phyloP scores from a whole-genome alignment of 2,113 vertebrate species.

The Rhinolophus ferrumequinum region DNA sequence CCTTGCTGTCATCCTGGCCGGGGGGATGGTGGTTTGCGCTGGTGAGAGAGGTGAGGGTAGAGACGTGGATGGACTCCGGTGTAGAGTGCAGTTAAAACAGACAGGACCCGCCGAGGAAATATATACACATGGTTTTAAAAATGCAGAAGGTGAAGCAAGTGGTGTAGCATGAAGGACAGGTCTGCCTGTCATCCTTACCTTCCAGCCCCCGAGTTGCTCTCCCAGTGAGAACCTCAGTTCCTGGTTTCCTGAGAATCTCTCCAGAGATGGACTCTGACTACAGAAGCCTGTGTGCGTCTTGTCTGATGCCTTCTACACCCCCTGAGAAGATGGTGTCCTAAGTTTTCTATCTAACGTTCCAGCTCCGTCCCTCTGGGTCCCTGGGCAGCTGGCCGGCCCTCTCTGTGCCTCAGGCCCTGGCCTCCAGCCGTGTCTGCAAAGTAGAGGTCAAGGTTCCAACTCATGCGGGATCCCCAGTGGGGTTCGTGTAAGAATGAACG shows the following conservation, averaged over 20 bases:
- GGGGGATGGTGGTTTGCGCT: no score
- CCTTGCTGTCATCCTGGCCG: fast-evolving
- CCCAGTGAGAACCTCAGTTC: not conserved
- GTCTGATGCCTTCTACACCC: not conserved
- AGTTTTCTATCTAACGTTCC: not conserved
- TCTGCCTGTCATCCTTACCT: not conserved
- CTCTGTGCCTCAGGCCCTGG: not conserved
- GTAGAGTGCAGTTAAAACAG: fast-evolving
- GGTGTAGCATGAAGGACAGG: fast-evolving
- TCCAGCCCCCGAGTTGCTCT: not conserved
- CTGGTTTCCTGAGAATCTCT: not conserved
- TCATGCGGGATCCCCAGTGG: fast-evolving
- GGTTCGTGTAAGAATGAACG: not conserved
- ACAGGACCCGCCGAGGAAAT: not conserved
- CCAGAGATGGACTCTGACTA: not conserved
- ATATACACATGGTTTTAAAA: not conserved
- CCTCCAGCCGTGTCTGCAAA: not conserved
- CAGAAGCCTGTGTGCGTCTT: fast-evolving
- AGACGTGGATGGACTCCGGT: not conserved
- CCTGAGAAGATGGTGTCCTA: fast-evolving
- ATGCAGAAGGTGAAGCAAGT: not conserved
- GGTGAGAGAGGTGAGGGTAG: not conserved
- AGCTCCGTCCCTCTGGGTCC: not conserved
- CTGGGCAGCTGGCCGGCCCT: fast-evolving
- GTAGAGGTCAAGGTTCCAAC: fast-evolving